Percentiles rank a stretch among this genome's conserved stretches.
These are phyloP conservation scores for Pantala flavescens DNA, from an alignment of 1,140 invertebrate species.

Conservation along the genomic window DNA sequence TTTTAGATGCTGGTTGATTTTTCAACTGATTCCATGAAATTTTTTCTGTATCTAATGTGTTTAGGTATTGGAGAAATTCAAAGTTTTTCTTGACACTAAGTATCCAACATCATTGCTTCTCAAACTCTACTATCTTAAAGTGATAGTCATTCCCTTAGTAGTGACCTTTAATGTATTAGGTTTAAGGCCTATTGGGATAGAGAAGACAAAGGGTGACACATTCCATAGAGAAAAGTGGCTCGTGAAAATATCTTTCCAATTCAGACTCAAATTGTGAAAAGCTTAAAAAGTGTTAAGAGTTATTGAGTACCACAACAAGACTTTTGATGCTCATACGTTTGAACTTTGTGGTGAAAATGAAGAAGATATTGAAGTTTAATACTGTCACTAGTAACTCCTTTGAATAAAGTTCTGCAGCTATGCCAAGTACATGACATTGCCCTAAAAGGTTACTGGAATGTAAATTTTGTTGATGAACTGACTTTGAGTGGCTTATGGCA, in stretches of 20 bases:
- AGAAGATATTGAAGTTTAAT: constrained; percentile 8
- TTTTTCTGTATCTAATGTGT: background rate
- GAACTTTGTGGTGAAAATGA: background rate
- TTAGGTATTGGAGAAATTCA: background rate
- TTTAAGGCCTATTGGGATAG: background rate
- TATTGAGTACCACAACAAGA: background rate
- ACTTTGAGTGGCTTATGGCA: background rate
- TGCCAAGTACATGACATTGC: background rate
- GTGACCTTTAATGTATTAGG: background rate
- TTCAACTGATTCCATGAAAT: background rate
- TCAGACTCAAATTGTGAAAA: constrained; percentile 3
- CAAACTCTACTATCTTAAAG: background rate
- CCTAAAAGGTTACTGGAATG: background rate
- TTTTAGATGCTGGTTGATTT: no score
- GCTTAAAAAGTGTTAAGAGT: background rate
- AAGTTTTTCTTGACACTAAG: background rate
- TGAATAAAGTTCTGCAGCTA: background rate
- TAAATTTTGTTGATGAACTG: background rate
- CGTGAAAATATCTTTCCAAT: background rate
- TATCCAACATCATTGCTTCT: background rate
- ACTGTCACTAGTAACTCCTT: background rate
- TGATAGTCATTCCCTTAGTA: background rate
- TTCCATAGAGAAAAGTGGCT: background rate
- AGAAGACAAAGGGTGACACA: background rate
- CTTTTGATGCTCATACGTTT: background rate